These are phyloP conservation scores for Meleagris gallopavo DNA, from an alignment of 2,113 vertebrate species.

Conservation along the genomic window DNA sequence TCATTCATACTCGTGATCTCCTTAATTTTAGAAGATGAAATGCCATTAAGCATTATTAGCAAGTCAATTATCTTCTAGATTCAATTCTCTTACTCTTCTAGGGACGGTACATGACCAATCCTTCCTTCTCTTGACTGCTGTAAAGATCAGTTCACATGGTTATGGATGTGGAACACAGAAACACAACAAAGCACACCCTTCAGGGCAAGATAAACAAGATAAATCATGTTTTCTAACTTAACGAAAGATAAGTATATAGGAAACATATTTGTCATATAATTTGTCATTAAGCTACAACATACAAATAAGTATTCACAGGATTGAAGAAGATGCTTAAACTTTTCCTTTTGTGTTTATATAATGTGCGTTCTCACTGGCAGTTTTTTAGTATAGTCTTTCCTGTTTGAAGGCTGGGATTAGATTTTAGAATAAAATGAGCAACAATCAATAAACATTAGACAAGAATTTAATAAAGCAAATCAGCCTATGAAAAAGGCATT, in stretches of 20 bases:
- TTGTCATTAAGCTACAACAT: not conserved
- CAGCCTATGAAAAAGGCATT: not conserved
- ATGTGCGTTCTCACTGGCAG: not conserved
- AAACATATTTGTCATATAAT: not conserved
- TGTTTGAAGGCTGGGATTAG: not conserved
- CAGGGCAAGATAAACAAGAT: not conserved
- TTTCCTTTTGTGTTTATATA: not conserved
- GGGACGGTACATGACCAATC: fast-evolving
- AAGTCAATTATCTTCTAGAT: not conserved
- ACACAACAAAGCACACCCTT: not conserved
- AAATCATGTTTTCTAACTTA: not conserved
- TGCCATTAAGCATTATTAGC: not conserved
- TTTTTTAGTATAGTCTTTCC: not conserved
- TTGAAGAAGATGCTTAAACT: not conserved
- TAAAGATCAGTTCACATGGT: not conserved
- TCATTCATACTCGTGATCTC: not conserved
- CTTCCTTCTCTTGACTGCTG: not conserved
- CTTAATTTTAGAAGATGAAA: not conserved
- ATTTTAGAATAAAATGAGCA: not conserved
- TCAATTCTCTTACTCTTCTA: not conserved
- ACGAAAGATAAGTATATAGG: not conserved
- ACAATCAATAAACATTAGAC: not conserved
- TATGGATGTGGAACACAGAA: not conserved
- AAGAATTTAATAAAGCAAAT: not conserved
- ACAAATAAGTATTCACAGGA: not conserved